A percentile compares a stretch with the other conserved stretches of the same genome.
Conservation (phyloP, 2,888 invertebrate species). For the Himalopsyche tibetana region DNA sequence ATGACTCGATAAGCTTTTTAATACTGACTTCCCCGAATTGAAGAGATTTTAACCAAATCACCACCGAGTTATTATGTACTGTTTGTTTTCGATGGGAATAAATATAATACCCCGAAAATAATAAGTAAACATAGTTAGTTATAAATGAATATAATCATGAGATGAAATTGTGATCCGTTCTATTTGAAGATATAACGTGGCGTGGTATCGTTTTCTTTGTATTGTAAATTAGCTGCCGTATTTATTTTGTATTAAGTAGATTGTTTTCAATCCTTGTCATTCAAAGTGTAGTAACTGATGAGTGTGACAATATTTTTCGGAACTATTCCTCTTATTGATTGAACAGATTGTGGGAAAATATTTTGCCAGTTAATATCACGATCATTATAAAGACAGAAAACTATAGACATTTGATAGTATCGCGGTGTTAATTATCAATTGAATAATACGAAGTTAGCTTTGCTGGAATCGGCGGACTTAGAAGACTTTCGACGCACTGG, state of each 20-base stretch:
- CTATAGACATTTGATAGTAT: no score
- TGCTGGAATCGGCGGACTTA: no score
- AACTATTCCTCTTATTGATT: no score
- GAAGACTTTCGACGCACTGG: no score
- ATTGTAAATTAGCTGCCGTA: slow-evolving; percentile 1
- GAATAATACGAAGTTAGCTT: no score
- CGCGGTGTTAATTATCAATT: no score
- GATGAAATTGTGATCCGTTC: not conserved
- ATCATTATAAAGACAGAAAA: no score
- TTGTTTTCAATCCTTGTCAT: not conserved
- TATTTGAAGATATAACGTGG: not conserved
- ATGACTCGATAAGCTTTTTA: slow-evolving; percentile 2
- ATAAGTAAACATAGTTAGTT: not conserved
- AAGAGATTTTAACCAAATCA: not conserved
- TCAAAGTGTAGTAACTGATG: no score
- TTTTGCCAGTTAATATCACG: no score
- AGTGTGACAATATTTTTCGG: no score
- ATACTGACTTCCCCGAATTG: not conserved
- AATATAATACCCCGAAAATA: not conserved
- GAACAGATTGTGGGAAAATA: no score
- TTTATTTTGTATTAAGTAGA: slow-evolving; percentile 4
- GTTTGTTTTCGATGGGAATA: slow-evolving; percentile 24
- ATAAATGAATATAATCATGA: not conserved
- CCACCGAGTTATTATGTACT: not conserved
- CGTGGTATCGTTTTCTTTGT: slow-evolving; percentile 20